Evolutionary conservation across 2,797 vertebrate species (phyloP), one percentile per base, ranked within the genome.

Genomic region (Bradypodion ventrale): DNA sequence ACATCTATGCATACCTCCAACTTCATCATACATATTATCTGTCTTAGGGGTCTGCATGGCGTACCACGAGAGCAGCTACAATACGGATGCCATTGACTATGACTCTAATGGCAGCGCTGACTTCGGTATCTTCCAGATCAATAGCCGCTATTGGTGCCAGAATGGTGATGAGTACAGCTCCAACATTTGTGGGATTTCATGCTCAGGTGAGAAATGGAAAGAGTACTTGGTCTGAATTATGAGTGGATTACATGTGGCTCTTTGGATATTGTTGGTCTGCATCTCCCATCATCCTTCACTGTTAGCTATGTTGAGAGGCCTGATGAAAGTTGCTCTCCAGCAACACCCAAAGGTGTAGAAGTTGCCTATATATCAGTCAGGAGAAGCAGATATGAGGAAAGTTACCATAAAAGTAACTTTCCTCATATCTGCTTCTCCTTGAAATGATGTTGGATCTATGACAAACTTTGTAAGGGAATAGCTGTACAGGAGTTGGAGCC

Each of bases 91-190:
- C 49, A 91, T 1, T 27, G 94, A 95, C 66, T 89, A 52, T 66
- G 4, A 0, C 0, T 70, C 42, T 4, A 92, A 96, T 0, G 89
- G 94, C 21, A 97, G 96, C 83, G 96, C 91, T 0, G 96, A 97
- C 92, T 97, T 96, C 0, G 96, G 97, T 70, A 95, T 98, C 90
- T 97, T 97, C 92, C 97, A 97, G 96, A 97, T 98, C 92, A 97
- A 97, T 93, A 97, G 96, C 80, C 95, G 92, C 46, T 96, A 91
- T 85, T 97, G 97, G 96, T 97, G 97, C 87, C 62, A 92, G 0
- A 84, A 97, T 21, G 86, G 88, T 2, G 29, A 0, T 1, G 91
- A 78, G 8, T n/a, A 90, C 4, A 44, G 87, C 0, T 68, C 88
- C 7, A 96, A 97, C 37, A 92, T 3, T 2, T 97, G 97, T 74